Base-by-base conservation (phyloP, 1,140 invertebrate genomes). In the Leptoteleia sp. region DNA sequence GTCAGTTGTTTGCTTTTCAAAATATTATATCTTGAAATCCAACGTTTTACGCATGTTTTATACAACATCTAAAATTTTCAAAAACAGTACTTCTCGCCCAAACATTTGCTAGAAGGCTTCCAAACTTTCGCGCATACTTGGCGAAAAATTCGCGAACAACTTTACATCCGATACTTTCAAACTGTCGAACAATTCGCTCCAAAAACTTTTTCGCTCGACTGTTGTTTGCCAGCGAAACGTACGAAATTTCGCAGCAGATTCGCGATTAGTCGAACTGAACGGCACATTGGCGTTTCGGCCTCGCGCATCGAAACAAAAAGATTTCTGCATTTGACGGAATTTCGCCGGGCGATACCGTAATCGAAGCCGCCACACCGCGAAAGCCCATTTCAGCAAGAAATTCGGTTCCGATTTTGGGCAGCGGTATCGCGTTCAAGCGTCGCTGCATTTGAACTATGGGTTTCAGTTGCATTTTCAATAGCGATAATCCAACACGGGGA, bases 391-490 rank as follows among this genome's bases (percentile, higher is more conserved):
- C 67, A 73, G 57, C 68, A 81, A 73, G 76, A 76, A 76, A 57
- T 59, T 68, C 71, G 29, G 76, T 80, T 80, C 68, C 77, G 81
- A 79, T 82, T 84, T 81, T 80, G 75, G 61, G 76, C 76, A 75
- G 62, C 47, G 81, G 84, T 85, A 84, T 85, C 81, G 80, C 81
- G 77, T 85, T 85, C 81, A 85, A 85, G 84, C 82, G 82, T 81
- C 79, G 82, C 79, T 85, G 82, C 84, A 85, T 85, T 79, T 79
- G 78, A 85, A 85, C 84, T 84, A 75, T 82, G 76, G 80, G 82
- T 82, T 86, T 86, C 81, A 81, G 83, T 84, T 86, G 83, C 82
- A 84, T 84, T 86, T 86, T 83, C 83, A 83, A 83, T 86, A 65
- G 79, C 82, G 83, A 84, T 84, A 84, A 86, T 84, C 80, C 83